Conservation (phyloP, 1,140 invertebrate species). For the Saccostrea echinata region DNA sequence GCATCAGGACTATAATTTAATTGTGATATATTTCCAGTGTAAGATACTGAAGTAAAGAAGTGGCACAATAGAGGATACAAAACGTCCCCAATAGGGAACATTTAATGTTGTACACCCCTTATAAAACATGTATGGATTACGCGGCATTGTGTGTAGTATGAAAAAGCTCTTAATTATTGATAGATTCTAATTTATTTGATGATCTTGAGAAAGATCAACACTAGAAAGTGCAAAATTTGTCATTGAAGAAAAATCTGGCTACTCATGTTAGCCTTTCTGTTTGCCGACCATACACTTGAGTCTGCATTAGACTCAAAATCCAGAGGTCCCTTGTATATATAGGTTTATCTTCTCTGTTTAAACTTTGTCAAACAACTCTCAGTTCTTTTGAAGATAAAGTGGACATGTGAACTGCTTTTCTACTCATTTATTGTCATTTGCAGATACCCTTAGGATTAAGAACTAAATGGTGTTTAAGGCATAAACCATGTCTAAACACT, state of each 20-base stretch:
- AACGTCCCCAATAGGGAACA: neutral
- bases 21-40: no score
- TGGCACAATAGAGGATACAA: neutral
- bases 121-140: conserved; percentile 2
- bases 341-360: neutral
- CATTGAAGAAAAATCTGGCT: conserved; percentile 22
- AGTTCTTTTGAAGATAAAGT: conserved; percentile 15
- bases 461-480: conserved; percentile 8
- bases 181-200: conserved; percentile 23
- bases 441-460: neutral
- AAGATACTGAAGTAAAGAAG: no score
- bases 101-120: neutral
- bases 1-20: no score
- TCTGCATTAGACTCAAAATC: neutral
- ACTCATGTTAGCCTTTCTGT: neutral
- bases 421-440: conserved; percentile 37
- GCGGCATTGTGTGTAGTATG: neutral
- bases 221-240: conserved; percentile 18
- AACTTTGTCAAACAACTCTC: conserved; percentile 28
- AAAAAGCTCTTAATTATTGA: neutral
- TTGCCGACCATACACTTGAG: neutral
- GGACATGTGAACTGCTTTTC: conserved; percentile 27
- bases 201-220: conserved; percentile 10
- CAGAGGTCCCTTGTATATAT: neutral
- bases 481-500: conserved; percentile 3